Evolutionary conservation across 2,888 invertebrate species (phyloP), one percentile per base, ranked within the genome.

Genomic region (Idaea aversata): DNA sequence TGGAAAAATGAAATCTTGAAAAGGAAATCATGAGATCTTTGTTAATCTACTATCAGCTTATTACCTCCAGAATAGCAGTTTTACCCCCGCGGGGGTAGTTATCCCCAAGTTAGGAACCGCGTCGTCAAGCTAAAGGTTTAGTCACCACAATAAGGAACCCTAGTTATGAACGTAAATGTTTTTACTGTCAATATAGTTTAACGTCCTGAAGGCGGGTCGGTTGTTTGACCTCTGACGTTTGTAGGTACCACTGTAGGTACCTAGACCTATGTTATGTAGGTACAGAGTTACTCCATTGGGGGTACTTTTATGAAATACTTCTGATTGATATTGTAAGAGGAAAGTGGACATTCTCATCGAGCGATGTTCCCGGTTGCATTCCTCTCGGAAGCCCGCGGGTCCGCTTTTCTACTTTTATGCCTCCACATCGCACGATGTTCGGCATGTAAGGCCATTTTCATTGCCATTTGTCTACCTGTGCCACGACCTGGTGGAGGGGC

Each of bases 141-240:
- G 47, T 47, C 13, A 47, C 47, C 7, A 47, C 47, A 47, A 47
- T 61, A 34, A 66, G 61, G 67, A 69, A 65, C 62, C 64, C 65
- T 68, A 67, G 67, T 69, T 66, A 65, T 69, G 68, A 57, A 61
- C 66, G 64, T 73, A 80, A 74, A 72, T 68, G 73, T 75, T 77
- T 80, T 82, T 79, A 79, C 75, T 75, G 65, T 71, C 69, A 70
- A 72, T 69, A 71, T 66, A 65, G 70, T 65, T 74, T 76, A 76
- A 47, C 47, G 47, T 47, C 10, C 47, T 25, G 25, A 13, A 47
- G 47, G 47, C 47, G 47, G 47, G 47, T 13, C 25, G 47, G 47
- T 47, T 47, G 47, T 47, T 47, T 47, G 47, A 47, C 47, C 47
- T 13, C 13, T 47, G 47, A 7, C 47, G 36, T 10, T 38, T 38